Percentiles rank a stretch among this genome's conserved stretches.
These are phyloP conservation scores for Xenopus laevis DNA, from an alignment of 2,113 vertebrate genomes.

Conservation along the genomic window DNA sequence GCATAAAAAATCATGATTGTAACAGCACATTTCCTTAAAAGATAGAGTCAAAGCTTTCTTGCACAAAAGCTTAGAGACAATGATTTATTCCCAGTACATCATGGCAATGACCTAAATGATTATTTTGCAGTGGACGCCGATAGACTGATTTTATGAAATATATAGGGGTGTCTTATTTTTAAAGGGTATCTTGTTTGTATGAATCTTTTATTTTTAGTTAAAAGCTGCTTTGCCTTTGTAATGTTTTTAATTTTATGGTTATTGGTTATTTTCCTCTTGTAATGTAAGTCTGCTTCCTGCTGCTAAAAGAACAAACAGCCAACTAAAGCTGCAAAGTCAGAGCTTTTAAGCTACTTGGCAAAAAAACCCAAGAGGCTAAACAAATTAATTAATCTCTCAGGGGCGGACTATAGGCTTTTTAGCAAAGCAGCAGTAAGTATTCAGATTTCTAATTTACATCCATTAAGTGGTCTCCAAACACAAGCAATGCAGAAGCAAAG, in stretches of 20 bases:
- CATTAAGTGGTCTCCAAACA: background rate
- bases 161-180: background rate
- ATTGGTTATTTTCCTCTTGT: background rate
- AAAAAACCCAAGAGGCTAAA: background rate
- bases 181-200: too few species aligned
- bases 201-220: too few species aligned
- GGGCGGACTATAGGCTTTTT: background rate
- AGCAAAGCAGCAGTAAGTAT: background rate
- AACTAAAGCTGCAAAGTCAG: background rate
- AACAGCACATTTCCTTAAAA: background rate
- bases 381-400: background rate
- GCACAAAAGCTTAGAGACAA: too few species aligned
- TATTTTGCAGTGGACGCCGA: background rate
- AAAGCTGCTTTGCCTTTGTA: background rate
- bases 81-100: too few species aligned
- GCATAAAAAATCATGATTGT: background rate
- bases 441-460: background rate
- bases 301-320: background rate
- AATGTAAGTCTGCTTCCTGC: background rate
- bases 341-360: background rate
- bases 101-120: too few species aligned
- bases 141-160: background rate
- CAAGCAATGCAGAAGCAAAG: background rate
- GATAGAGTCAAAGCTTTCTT: background rate
- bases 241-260: too few species aligned